Base-by-base conservation (phyloP, 1,140 invertebrate genomes). In the Tribolium madens region DNA sequence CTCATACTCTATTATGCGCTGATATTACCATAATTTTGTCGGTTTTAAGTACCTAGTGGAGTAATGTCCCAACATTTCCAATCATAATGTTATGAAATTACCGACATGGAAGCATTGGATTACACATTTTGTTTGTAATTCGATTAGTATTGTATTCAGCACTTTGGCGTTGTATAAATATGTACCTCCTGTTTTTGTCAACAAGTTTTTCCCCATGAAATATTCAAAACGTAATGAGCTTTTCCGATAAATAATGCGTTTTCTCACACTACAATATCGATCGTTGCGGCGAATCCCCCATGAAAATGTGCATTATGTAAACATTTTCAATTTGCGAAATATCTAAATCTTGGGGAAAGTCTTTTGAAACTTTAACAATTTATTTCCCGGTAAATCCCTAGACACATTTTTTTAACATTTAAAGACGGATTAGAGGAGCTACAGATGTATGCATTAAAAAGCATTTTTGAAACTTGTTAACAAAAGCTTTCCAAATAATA, bases 341-440 rank as follows among this genome's bases (percentile, higher is more conserved):
- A 53, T 60, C 50, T 60, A 74, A 60, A 74, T 60, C 21, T 57
- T 60, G 15, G 31, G 1, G 50, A 75, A 75, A 47, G 53, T 13
- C 33, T 68, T 36, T 75, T 68, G 18, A 68, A 75, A 75, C 73
- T 75, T 75, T 75, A 68, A 75, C 73, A 60, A 75, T 75, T 75
- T 75, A 75, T 75, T 75, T 75, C 64, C 73, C 53, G 12, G 21
- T 36, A 75, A 75, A 75, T 75, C 73, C 73, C 46, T 53, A 42
- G 73, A 60, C 68, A 47, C n/a, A 42, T 42, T 73, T 74, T 64
- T 75, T 36, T 68, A 68, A 68, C 64, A 68, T 64, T 75, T 74
- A 75, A 68, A 68, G 64, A 64, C 14, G 73, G 73, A 75, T 75
- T 75, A 75, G 53, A 68, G 17, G 60, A 74, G 73, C 42, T 74